A percentile compares a stretch with the other conserved stretches of the same genome.
Evolutionary conservation across 2,797 vertebrate genomes (phyloP).

Genomic region (Euphonia xanthogaster): DNA sequence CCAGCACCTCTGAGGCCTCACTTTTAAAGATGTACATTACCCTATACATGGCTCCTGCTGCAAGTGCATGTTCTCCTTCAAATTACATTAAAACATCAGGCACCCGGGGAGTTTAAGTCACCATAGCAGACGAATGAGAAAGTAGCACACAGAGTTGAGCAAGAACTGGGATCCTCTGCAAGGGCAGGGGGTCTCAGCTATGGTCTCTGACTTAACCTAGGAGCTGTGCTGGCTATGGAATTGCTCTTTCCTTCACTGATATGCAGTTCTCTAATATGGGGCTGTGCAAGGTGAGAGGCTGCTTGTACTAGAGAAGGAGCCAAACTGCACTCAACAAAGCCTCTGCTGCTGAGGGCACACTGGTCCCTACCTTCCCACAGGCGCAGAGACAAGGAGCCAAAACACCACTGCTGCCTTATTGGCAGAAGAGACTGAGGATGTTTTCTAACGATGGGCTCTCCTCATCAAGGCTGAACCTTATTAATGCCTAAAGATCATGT

Average conservation of each 20-base stretch:
- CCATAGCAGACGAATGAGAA: neutral
- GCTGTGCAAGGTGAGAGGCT: neutral
- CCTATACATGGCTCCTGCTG: neutral
- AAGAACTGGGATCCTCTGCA: neutral
- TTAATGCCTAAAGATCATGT: neutral
- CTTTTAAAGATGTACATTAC: neutral
- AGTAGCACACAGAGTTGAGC: neutral
- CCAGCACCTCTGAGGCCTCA: neutral
- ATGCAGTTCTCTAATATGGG: neutral
- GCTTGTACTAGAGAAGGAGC: neutral
- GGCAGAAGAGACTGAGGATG: rapidly evolving
- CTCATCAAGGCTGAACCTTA: neutral
- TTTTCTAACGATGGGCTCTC: neutral
- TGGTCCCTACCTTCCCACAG: neutral
- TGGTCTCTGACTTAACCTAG: neutral
- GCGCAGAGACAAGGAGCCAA: neutral
- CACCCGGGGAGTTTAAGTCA: neutral
- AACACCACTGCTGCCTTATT: neutral
- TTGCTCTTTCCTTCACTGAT: neutral
- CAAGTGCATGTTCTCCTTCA: neutral
- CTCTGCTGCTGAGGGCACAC: neutral
- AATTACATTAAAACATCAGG: neutral
- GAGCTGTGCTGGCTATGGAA: neutral
- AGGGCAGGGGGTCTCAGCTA: neutral
- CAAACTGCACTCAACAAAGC: neutral